Percentiles rank a stretch among this genome's conserved stretches.
These are phyloP conservation scores for Barbus barbus DNA, from an alignment of 2,113 vertebrate species.

Conservation along the genomic window DNA sequence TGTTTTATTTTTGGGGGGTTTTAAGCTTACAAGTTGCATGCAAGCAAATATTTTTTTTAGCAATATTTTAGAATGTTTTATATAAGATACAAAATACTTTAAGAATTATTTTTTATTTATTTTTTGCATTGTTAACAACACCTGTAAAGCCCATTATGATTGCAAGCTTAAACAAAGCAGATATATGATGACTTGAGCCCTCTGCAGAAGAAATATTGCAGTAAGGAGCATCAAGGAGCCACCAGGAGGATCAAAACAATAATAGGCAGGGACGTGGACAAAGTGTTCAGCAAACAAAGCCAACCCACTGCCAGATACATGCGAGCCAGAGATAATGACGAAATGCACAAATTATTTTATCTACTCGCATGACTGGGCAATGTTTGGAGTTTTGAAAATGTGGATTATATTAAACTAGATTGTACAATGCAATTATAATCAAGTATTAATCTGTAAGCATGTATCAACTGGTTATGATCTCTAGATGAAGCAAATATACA, in stretches of 20 bases:
- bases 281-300: slow-evolving; percentile 54
- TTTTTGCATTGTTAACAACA: too few species aligned
- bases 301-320: slow-evolving; percentile 26
- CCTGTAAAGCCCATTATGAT: not conserved
- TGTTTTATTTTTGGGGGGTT: too few species aligned
- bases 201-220: slow-evolving; percentile 39
- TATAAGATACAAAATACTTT: too few species aligned
- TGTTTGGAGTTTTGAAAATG: not conserved
- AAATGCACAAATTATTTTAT: not conserved
- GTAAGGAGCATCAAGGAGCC: slow-evolving; percentile 20
- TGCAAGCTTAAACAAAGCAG: slow-evolving; percentile 22
- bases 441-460: not conserved
- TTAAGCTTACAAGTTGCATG: too few species aligned
- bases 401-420: not conserved
- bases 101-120: too few species aligned
- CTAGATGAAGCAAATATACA: not conserved
- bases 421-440: not conserved
- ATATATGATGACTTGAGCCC: not conserved
- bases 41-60: too few species aligned
- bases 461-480: not conserved
- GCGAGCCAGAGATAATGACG: not conserved
- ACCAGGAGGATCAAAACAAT: slow-evolving; percentile 49
- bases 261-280: slow-evolving; percentile 42
- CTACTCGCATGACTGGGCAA: not conserved
- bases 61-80: too few species aligned